Evolutionary conservation across 2,797 vertebrate species (phyloP), one percentile per base, ranked within the genome.

Genomic region (Melanotaenia boesemani): DNA sequence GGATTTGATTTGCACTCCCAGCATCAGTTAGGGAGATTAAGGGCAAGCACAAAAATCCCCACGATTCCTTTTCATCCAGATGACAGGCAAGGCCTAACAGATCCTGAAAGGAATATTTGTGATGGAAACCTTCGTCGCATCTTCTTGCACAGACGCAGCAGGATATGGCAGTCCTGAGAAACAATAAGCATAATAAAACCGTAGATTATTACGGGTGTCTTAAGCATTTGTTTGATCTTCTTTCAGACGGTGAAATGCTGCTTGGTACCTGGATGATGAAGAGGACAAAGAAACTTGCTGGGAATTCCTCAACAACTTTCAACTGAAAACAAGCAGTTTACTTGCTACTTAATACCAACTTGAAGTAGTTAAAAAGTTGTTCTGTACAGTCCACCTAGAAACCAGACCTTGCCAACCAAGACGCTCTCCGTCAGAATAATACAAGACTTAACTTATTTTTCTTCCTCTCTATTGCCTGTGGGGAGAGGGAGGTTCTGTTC

Each of bases 11-110:
- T 91, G 89, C 91, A 91, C 91, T 92, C 89, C 81, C 86, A 91
- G 90, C 90, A 91, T 91, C 91, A 91, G 88, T 93, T 90, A 91
- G 90, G 84, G 89, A 91, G 92, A 93, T 91, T 93, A 93, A 89
- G 90, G 89, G 80, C 91, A 84, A 84, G 83, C 89, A 87, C 86
- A 92, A 86, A 91, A 91, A 89, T 90, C 89, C 86, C 81, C 83
- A 71, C 81, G 41, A 86, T 91, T 93, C 84, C 88, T 90, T 91
- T 91, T 90, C 89, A 91, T 92, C 83, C 88, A 63, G 84, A 86
- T 91, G 91, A 92, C 92, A 90, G 89, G 85, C 85, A 70, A 56
- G 89, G 91, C 90, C 88, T 80, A 84, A 89, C 86, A 56, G 72
- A 89, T 88, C 85, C 87, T 91, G 90, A 92, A 91, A 89, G 86